Evolutionary conservation across 2,797 vertebrate genomes (phyloP).

Genomic region (Steatocranus sp.): DNA sequence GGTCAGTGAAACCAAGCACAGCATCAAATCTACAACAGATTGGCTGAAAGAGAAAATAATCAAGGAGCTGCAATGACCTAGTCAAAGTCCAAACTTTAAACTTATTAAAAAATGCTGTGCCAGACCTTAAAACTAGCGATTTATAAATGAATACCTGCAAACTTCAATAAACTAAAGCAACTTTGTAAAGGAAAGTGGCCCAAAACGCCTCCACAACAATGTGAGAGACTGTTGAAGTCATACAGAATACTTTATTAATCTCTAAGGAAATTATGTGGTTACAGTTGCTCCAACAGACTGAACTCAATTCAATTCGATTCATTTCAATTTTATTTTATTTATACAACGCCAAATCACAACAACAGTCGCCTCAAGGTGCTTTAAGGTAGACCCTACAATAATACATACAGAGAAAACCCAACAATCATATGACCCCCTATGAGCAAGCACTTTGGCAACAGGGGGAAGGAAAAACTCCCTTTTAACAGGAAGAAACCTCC

Average conservation of each 20-base stretch:
- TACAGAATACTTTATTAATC: not conserved
- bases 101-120: not conserved
- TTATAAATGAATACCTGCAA: not conserved
- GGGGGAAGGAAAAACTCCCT: not conserved
- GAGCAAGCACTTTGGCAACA: not conserved
- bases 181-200: not conserved
- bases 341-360: rapidly evolving
- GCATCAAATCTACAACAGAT: not conserved
- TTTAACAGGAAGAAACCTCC: not conserved
- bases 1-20: not conserved
- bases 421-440: rapidly evolving
- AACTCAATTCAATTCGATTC: not conserved
- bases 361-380: rapidly evolving
- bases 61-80: not conserved
- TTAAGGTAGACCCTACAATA: rapidly evolving
- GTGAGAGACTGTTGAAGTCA: not conserved
- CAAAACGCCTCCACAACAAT: rapidly evolving
- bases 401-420: not conserved
- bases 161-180: not conserved
- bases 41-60: not conserved
- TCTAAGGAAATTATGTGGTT: not conserved
- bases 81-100: not conserved
- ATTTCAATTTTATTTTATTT: not conserved
- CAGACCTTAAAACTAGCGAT: rapidly evolving
- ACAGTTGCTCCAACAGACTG: not conserved